Evolutionary conservation across 1,140 invertebrate species (phyloP).

Genomic region (Pectinophora gossypiella): DNA sequence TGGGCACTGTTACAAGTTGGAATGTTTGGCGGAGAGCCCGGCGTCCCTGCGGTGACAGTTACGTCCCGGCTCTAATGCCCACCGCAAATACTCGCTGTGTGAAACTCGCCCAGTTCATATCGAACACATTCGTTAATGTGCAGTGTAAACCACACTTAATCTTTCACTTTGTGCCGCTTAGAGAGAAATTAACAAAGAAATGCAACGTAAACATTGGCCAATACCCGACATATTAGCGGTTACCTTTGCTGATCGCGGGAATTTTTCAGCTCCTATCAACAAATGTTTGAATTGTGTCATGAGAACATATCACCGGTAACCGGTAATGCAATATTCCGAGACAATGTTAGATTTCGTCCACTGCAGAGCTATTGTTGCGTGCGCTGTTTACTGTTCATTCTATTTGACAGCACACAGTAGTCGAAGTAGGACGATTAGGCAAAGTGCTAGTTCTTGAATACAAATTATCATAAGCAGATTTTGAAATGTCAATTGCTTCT

Average conservation of each 20-base stretch:
- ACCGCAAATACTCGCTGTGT: conserved; percentile 48
- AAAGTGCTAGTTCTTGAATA: conserved; percentile 3
- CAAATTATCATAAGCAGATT: background rate
- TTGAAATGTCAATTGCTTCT: conserved; percentile 25
- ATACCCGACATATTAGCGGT: conserved; percentile 34
- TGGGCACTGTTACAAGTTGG: conserved; percentile 8
- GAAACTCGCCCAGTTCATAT: conserved; percentile 53
- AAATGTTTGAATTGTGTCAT: conserved; percentile 28
- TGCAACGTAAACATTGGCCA: conserved; percentile 37
- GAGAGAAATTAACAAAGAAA: conserved; percentile 57
- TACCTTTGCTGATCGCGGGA: conserved; percentile 30
- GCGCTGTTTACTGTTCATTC: background rate
- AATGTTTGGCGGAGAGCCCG: background rate
- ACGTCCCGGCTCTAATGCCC: conserved; percentile 38
- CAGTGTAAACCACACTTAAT: conserved; percentile 52
- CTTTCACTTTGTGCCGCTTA: conserved; percentile 61
- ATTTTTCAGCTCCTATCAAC: conserved; percentile 16
- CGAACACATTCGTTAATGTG: conserved; percentile 47
- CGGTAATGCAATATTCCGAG: background rate
- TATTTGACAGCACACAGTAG: background rate
- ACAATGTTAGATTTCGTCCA: background rate
- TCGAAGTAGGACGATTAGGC: conserved; percentile 4
- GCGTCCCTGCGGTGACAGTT: conserved; percentile 32
- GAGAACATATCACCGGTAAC: conserved; percentile 15
- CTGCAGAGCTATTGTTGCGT: background rate